A percentile compares a stretch with the other conserved stretches of the same genome.
phyloP scores from a whole-genome alignment of 2,797 vertebrate species.

The Cyprinodon diabolis region DNA sequence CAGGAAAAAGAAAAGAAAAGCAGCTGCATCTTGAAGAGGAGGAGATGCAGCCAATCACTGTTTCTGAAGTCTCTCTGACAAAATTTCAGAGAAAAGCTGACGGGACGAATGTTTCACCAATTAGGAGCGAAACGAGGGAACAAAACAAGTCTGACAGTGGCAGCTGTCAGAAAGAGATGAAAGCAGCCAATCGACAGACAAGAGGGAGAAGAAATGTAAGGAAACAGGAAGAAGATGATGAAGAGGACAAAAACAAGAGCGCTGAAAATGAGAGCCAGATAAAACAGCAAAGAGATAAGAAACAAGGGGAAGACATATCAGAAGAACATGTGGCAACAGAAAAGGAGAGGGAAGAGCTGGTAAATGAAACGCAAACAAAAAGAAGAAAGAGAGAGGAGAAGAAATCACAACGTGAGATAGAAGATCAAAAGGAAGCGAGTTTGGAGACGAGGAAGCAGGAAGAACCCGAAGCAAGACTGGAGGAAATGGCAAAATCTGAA shows the following conservation, averaged over 20 bases:
- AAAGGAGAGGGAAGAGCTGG: slow-evolving; percentile 11
- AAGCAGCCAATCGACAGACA: background rate
- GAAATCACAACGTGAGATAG: slow-evolving; percentile 21
- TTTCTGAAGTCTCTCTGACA: background rate
- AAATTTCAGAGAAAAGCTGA: slow-evolving; percentile 31
- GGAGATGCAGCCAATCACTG: background rate
- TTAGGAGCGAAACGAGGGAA: slow-evolving; percentile 26
- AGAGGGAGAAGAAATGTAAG: slow-evolving; percentile 26
- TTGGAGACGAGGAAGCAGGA: slow-evolving; percentile 19
- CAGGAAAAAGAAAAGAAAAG: background rate
- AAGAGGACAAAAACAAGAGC: slow-evolving; percentile 23
- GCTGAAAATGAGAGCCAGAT: slow-evolving; percentile 17
- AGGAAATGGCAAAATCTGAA: slow-evolving; percentile 24
- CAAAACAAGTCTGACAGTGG: slow-evolving; percentile 38
- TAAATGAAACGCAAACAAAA: slow-evolving; percentile 18
- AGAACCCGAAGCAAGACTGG: slow-evolving; percentile 17
- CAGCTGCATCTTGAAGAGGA: background rate
- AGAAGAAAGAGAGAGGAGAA: slow-evolving; percentile 30
- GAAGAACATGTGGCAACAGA: slow-evolving; percentile 7
- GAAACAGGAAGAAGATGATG: slow-evolving; percentile 18
- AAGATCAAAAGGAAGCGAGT: slow-evolving; percentile 10
- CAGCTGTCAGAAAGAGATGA: slow-evolving; percentile 39
- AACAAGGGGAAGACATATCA: background rate
- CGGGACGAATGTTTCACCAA: slow-evolving; percentile 15
- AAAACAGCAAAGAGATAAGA: slow-evolving; percentile 23